These are phyloP conservation scores for Pelodytes ibericus DNA, from an alignment of 2,797 vertebrate genomes.

Conservation along the genomic window DNA sequence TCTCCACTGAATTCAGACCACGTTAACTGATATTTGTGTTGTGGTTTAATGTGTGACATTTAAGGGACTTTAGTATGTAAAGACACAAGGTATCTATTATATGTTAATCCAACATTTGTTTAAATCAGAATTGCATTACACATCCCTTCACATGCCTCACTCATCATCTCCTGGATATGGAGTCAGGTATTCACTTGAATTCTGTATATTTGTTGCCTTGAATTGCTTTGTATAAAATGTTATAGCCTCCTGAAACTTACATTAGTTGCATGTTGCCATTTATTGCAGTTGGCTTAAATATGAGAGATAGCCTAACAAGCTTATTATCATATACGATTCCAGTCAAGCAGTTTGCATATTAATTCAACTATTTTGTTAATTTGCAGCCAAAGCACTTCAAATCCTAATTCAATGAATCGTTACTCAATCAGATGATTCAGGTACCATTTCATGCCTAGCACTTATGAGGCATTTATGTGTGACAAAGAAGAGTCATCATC, in stretches of 20 bases:
- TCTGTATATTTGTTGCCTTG: too few species aligned
- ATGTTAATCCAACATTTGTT: too few species aligned
- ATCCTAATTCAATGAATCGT: neutral
- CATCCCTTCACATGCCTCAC: too few species aligned
- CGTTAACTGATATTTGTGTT: too few species aligned
- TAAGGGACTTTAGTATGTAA: too few species aligned
- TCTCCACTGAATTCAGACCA: too few species aligned
- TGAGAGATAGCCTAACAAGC: neutral
- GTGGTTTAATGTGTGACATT: too few species aligned
- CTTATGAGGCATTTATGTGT: constrained; percentile 1
- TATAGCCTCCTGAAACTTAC: neutral
- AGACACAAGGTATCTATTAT: too few species aligned
- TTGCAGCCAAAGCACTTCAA: neutral
- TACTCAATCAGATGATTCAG: constrained; percentile 4
- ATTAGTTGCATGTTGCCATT: neutral
- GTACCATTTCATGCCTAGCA: neutral
- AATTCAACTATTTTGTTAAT: neutral
- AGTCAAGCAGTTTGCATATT: constrained; percentile 11
- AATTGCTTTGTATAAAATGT: neutral
- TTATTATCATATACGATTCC: constrained; percentile 18
- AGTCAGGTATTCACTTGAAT: too few species aligned
- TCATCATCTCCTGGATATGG: too few species aligned
- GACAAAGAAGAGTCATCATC: neutral
- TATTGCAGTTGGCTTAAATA: neutral
- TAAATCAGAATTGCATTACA: too few species aligned